Base-by-base conservation (phyloP, 2,113 vertebrate species). In the Corythornis cristatus region DNA sequence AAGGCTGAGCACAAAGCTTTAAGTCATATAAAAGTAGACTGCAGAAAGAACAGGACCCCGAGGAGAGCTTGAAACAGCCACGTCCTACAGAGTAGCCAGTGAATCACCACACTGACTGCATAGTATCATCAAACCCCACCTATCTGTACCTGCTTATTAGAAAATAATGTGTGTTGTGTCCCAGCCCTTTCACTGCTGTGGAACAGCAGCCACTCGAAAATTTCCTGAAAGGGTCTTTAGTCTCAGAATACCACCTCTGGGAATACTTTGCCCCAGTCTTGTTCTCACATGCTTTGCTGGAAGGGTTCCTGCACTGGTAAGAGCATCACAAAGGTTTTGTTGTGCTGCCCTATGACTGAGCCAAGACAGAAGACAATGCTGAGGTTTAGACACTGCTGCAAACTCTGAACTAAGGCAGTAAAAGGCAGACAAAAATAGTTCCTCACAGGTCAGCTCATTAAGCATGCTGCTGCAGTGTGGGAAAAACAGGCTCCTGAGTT, bases 361-460 rank as follows among this genome's bases (percentile, higher is more conserved):
- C 19, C 70, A 76, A 65, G 28, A 61, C 37, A 31, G 57, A 68
- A 93, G 74, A 81, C 53, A 90, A 60, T 43, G 54, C 76, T 72
- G 72, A 93, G 58, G 54, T 51, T 51, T 73, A 92, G 70, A 84
- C n/a, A 33, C 28, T 68, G 66, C 53, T 72, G 58, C 2, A 0
- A 90, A 93, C 17, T 68, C 66, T 86, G 86, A 72, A 70, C 70
- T 87, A 42, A 92, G 62, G 72, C 37, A 93, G 81, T 83, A 62
- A 89, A 94, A 78, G 19, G 71, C 35, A 92, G 46, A 45, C 22
- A 90, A 86, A 95, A 88, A 91, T 78, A 81, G 83, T 86, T 76
- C 85, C 79, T 93, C 51, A 51, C 62, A 89, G 62, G 31, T 82
- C 91, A 85, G 71, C 81, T 97, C 74, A 90, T 94, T 95, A 89